phyloP scores from a whole-genome alignment of 1,140 invertebrate species.

The Pemphigus obesinymphae region DNA sequence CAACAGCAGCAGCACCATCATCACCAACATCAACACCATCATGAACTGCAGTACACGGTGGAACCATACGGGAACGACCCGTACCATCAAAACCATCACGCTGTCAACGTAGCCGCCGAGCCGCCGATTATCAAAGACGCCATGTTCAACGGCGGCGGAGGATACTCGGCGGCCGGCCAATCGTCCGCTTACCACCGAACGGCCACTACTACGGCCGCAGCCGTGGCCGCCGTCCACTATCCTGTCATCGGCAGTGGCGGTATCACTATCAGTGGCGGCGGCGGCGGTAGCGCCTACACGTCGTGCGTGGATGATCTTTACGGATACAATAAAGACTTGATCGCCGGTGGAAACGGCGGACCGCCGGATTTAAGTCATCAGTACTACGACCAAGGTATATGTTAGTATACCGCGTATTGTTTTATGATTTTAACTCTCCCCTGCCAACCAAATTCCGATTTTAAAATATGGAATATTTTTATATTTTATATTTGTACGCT shows the following conservation, averaged over 20 bases:
- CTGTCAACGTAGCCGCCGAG: background rate
- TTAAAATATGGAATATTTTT: too few species aligned
- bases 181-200: background rate
- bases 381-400: conserved; percentile 36
- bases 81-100: background rate
- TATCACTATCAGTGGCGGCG: background rate
- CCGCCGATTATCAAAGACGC: conserved; percentile 13
- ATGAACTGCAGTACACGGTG: background rate
- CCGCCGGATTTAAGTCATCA: background rate
- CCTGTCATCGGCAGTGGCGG: background rate
- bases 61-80: background rate
- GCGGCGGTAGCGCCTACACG: background rate
- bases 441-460: background rate
- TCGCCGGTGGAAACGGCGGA: background rate
- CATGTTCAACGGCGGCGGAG: background rate
- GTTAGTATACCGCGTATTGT: background rate
- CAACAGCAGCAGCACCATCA: background rate
- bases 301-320: background rate
- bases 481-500: too few species aligned
- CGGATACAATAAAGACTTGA: background rate
- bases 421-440: background rate
- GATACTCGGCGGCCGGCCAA: background rate
- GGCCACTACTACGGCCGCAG: background rate
- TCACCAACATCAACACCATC: background rate
- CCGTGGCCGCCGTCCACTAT: background rate